phyloP scores from a whole-genome alignment of 2,113 vertebrate genomes.

The Limnothrissa miodon region DNA sequence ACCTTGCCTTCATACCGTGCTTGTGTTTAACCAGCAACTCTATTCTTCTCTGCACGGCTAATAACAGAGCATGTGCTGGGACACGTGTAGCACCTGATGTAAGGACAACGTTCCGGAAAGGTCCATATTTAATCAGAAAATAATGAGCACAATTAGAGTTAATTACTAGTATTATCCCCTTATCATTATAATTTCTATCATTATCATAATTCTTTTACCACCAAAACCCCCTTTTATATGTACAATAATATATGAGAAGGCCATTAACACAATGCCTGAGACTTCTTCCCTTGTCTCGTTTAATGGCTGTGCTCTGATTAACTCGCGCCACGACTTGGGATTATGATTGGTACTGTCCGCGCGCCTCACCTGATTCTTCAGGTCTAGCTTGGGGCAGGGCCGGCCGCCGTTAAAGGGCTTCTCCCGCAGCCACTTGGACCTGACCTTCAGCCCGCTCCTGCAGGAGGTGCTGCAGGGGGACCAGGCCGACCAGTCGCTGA shows the following conservation, averaged over 20 bases:
- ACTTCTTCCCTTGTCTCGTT: background rate
- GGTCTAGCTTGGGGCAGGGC: constrained; percentile 90
- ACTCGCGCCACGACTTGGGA: background rate
- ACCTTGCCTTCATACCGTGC: background rate
- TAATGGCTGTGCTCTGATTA: background rate
- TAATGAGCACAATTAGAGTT: background rate
- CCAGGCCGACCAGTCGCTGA: constrained; percentile 95
- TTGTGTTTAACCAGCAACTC: background rate
- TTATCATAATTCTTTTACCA: background rate
- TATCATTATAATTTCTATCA: background rate
- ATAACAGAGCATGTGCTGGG: background rate
- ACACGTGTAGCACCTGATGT: background rate
- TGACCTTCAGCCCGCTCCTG: constrained; percentile 82
- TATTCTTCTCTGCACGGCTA: background rate
- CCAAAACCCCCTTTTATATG: background rate
- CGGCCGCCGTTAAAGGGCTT: constrained; percentile 95
- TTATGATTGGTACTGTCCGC: background rate
- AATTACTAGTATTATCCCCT: background rate
- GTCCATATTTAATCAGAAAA: background rate
- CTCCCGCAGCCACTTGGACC: constrained; percentile 93
- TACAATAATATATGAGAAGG: background rate
- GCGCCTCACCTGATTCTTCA: constrained; percentile 93
- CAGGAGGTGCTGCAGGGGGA: constrained; percentile 87
- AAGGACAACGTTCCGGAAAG: background rate
- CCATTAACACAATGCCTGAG: background rate